Conservation (phyloP, 2,888 invertebrate species). For the Nemoura dubitans region DNA sequence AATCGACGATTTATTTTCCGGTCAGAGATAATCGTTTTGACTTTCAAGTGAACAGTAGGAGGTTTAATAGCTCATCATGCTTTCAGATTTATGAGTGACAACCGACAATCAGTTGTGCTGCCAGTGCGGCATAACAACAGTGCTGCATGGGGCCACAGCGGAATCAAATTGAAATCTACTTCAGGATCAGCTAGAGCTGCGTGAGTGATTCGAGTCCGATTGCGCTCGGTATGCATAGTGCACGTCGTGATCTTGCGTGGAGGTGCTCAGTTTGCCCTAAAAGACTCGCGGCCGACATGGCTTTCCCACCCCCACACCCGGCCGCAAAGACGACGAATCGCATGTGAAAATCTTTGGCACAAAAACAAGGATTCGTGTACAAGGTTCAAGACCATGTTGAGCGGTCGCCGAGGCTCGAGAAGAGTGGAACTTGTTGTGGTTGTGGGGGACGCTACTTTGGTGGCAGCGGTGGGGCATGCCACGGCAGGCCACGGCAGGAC, state of each 20-base stretch:
- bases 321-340: background rate
- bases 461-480: background rate
- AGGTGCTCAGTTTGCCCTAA: background rate
- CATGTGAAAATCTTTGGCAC: background rate
- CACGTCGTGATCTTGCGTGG: background rate
- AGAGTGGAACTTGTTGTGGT: background rate
- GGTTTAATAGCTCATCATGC: background rate
- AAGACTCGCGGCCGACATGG: background rate
- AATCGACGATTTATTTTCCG: background rate
- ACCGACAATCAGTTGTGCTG: background rate
- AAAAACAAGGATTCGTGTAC: background rate
- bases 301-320: background rate
- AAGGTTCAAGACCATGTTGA: background rate
- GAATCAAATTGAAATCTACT: background rate
- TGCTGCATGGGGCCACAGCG: background rate
- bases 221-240: background rate
- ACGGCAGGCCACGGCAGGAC: too few relatives aligned
- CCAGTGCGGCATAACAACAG: background rate
- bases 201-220: background rate
- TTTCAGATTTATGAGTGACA: constrained; percentile 7
- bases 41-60: constrained; percentile 12
- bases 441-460: background rate
- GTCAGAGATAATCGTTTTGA: background rate
- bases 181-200: background rate
- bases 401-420: background rate